A percentile compares a stretch with the other conserved stretches of the same genome.
phyloP scores from a whole-genome alignment of 2,113 vertebrate genomes.

The Thermophis baileyi region DNA sequence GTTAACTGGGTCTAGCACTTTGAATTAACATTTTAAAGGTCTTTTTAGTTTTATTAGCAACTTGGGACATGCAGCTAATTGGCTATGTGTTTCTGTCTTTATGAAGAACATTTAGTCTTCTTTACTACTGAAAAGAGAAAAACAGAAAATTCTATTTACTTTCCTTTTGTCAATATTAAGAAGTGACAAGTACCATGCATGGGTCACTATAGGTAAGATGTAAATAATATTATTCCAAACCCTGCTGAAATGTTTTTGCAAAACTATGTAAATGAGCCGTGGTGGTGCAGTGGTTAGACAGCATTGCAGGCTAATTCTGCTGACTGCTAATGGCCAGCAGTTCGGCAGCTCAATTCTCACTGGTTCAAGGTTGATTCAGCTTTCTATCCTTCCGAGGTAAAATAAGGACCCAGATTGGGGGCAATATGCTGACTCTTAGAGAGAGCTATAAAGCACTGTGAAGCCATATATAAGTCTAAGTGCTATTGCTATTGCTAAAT shows the following conservation, averaged over 20 bases:
- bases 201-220: not conserved
- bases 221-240: not conserved
- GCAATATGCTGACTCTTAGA: too few species aligned
- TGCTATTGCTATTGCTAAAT: too few species aligned
- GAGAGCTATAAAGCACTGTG: too few species aligned
- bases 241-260: not conserved
- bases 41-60: slow-evolving; percentile 62
- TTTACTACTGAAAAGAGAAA: not conserved
- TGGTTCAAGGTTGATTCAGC: too few species aligned
- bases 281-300: too few species aligned
- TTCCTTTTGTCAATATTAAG: not conserved
- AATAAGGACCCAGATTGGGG: too few species aligned
- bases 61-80: slow-evolving; percentile 36
- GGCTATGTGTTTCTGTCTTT: not conserved
- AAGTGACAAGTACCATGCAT: not conserved
- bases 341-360: too few species aligned
- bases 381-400: too few species aligned
- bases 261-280: not conserved
- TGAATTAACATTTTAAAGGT: slow-evolving; percentile 62
- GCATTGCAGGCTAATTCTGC: too few species aligned
- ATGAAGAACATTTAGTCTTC: not conserved
- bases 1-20: slow-evolving; percentile 52
- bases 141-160: not conserved
- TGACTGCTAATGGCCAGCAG: too few species aligned
- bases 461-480: too few species aligned